phyloP scores from a whole-genome alignment of 2,888 invertebrate species.

The Drosophila emarginata region DNA sequence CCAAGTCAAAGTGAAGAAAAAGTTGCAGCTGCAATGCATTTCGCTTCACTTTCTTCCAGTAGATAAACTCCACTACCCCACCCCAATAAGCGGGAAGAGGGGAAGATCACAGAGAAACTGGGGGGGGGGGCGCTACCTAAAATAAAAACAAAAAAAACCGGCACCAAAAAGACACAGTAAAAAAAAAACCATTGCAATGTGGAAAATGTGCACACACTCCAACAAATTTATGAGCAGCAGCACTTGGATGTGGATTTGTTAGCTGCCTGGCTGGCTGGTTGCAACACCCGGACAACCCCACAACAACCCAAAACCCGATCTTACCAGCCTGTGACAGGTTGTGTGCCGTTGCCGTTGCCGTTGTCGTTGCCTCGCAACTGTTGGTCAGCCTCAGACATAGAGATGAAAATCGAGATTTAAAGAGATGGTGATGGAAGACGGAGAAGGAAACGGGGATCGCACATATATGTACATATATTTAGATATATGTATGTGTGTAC shows the following conservation, averaged over 20 bases:
- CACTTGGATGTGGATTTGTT: constrained; percentile 38
- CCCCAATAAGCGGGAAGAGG: constrained; percentile 27
- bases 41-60: constrained; percentile 71
- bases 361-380: constrained; percentile 31
- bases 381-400: constrained; percentile 38
- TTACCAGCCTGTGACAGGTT: constrained; percentile 38
- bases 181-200: constrained; percentile 54
- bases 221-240: constrained; percentile 72
- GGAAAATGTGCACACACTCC: constrained; percentile 65
- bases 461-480: no score
- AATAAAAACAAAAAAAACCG: constrained; percentile 13
- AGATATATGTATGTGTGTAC: no score
- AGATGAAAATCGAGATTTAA: constrained; percentile 12
- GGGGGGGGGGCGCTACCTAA: neutral
- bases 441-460: neutral
- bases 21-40: constrained; percentile 52
- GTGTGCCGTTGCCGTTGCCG: constrained; percentile 36
- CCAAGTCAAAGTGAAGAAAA: constrained; percentile 54
- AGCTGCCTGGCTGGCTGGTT: constrained; percentile 9
- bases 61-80: no score
- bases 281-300: constrained; percentile 14
- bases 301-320: constrained; percentile 30
- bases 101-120: no score
- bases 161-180: constrained; percentile 13
- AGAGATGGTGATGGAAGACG: constrained; percentile 12